Percentiles rank a stretch among this genome's conserved stretches.
phyloP scores from a whole-genome alignment of 2,113 vertebrate genomes.

The Aepyceros melampus region DNA sequence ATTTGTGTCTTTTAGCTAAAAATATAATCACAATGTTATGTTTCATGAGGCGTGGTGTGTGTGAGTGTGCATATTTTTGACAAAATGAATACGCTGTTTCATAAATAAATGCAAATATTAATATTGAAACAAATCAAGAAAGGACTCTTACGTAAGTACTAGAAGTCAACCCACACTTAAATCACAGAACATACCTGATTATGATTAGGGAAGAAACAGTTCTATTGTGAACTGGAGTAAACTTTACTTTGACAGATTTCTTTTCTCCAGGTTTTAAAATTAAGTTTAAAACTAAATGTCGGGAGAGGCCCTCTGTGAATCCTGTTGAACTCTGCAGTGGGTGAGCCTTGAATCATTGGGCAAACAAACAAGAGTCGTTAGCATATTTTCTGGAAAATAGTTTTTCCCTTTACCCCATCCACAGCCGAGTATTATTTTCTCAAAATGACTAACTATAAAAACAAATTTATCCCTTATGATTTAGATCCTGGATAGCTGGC shows the following conservation, averaged over 20 bases:
- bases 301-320: slow-evolving; percentile 86
- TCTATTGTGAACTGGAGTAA: slow-evolving; percentile 92
- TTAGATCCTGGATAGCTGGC: too few relatives aligned
- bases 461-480: too few relatives aligned
- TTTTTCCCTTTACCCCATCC: neutral
- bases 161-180: neutral
- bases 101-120: neutral
- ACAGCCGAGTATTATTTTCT: neutral
- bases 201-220: slow-evolving; percentile 93
- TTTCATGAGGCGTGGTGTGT: neutral
- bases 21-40: neutral
- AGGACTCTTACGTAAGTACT: neutral
- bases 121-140: neutral
- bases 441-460: too few relatives aligned
- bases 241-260: slow-evolving; percentile 90
- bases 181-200: slow-evolving; percentile 86
- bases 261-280: slow-evolving; percentile 93
- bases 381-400: neutral
- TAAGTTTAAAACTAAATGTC: slow-evolving; percentile 89
- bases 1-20: neutral
- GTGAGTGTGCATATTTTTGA: neutral
- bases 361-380: slow-evolving; percentile 41
- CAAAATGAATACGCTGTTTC: neutral
- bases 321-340: slow-evolving; percentile 85
- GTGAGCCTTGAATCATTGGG: slow-evolving; percentile 81